A percentile compares a stretch with the other conserved stretches of the same genome.
Evolutionary conservation across 2,888 invertebrate species (phyloP).

Genomic region (Hydroisotoma schaefferi): DNA sequence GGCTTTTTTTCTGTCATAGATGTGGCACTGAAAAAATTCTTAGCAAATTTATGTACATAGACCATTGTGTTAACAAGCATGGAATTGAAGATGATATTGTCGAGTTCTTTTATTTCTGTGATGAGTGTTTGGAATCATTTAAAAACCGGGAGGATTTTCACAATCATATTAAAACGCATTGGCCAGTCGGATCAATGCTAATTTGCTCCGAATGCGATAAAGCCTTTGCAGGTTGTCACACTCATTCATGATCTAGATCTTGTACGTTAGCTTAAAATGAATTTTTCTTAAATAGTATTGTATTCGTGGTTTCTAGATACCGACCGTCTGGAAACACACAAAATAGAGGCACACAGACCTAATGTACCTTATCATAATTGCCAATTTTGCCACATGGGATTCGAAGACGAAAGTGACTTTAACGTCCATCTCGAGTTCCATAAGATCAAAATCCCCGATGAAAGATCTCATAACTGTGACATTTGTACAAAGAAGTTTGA

Average conservation of each 20-base stretch:
- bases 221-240: slow-evolving; percentile 6
- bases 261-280: not conserved
- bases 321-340: not conserved
- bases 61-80: slow-evolving; percentile 4
- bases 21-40: slow-evolving; percentile 1
- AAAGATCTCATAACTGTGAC: slow-evolving; percentile 1
- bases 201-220: slow-evolving; percentile 9
- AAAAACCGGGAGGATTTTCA: slow-evolving; percentile 6
- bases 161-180: slow-evolving; percentile 4
- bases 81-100: slow-evolving; percentile 11
- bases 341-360: not conserved
- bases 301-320: not conserved
- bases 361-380: slow-evolving; percentile 1
- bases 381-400: slow-evolving; percentile 6
- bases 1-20: slow-evolving; percentile 7
- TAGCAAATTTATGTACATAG: slow-evolving; percentile 1
- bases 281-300: not conserved
- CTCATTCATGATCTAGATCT: not conserved
- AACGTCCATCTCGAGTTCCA: slow-evolving; percentile 3
- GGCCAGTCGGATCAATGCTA: not conserved
- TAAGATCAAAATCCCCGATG: slow-evolving; percentile 10
- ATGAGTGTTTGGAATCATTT: slow-evolving; percentile 7
- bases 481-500: slow-evolving; percentile 3
- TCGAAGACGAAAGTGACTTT: slow-evolving; percentile 3
- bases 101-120: slow-evolving; percentile 13